Conservation (phyloP, 2,888 invertebrate species). For the Phortica okadai region DNA sequence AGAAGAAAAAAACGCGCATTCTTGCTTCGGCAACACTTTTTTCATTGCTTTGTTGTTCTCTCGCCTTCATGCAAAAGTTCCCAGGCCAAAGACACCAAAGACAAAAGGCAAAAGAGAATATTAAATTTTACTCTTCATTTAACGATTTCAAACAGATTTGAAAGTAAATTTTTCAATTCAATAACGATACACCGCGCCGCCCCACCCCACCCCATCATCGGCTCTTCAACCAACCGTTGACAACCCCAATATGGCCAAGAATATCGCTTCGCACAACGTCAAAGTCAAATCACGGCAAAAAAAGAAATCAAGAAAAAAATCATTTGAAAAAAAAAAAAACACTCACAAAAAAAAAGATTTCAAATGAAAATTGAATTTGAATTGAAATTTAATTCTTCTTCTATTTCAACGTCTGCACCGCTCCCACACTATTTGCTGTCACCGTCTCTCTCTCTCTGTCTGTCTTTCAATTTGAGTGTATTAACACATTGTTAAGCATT, state of each 20-base stretch:
- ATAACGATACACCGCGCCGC: neutral
- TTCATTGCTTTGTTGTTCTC: neutral
- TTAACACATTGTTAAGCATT: constrained; percentile 24
- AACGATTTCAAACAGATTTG: constrained; percentile 59
- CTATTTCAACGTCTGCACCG: neutral
- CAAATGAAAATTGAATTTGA: constrained; percentile 61
- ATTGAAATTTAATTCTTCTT: constrained; percentile 49
- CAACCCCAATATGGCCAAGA: neutral
- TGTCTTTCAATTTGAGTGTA: neutral
- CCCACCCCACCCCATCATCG: neutral
- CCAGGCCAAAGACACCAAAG: constrained; percentile 44
- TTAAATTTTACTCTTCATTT: constrained; percentile 64
- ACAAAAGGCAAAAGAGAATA: constrained; percentile 45
- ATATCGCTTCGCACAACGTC: neutral
- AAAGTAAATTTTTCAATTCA: constrained; percentile 29
- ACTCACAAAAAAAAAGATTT: constrained; percentile 55
- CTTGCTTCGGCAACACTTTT: neutral
- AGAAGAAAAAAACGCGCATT: no score
- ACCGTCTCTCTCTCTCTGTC: neutral
- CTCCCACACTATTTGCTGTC: neutral
- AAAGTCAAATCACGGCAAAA: constrained; percentile 10
- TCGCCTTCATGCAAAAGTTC: constrained; percentile 60
- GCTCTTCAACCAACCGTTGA: neutral
- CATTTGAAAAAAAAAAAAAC: neutral
- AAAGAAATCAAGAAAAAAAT: neutral